Evolutionary conservation across 2,797 vertebrate species (phyloP), one percentile per base, ranked within the genome.

Genomic region (Trematomus bernacchii): DNA sequence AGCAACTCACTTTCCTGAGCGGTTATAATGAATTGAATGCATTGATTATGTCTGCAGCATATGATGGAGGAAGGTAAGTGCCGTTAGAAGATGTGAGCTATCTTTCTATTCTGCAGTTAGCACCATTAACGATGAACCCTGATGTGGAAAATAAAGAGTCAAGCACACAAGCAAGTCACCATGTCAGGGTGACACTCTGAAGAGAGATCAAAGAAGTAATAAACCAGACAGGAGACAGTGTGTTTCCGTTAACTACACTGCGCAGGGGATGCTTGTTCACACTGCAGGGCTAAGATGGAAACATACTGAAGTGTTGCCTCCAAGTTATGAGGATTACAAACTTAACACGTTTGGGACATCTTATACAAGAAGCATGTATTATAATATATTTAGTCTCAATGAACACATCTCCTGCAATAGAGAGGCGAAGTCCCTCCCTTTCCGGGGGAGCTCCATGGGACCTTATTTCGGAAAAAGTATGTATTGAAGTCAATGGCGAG

Each of bases 201-300:
- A 58, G 51, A 53, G 43, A 60, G 3, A 1, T 21, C 30, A 57
- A 40, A 62, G 44, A 27, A 42, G 27, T 61, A 33, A 42, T 50
- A 59, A 64, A 30, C 27, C 73, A 52, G 53, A 30, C 47, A 13
- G 33, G 2, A 46, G 52, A 37, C 66, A 4, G 19, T 19, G 67
- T 47, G 60, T 65, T 59, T 77, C 30, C 40, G 27, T 44, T 40
- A 71, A 52, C 69, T 60, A 52, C 23, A 10, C 33, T 48, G n/a
- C 5, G 0, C 10, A 37, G 30, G 14, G 42, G 40, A 48, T 37
- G 33, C 37, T 18, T 55, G 48, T 55, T 76, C 42, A 44, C 14
- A 15, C 40, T 40, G n/a, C 11, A 2, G 13, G 19, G n/a, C 50
- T 6, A 40, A 44, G 50, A 44, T 63, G 66, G 14, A 51, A 53